Base-by-base conservation (phyloP, 1,140 invertebrate species). In the Tigriopus japonicus region DNA sequence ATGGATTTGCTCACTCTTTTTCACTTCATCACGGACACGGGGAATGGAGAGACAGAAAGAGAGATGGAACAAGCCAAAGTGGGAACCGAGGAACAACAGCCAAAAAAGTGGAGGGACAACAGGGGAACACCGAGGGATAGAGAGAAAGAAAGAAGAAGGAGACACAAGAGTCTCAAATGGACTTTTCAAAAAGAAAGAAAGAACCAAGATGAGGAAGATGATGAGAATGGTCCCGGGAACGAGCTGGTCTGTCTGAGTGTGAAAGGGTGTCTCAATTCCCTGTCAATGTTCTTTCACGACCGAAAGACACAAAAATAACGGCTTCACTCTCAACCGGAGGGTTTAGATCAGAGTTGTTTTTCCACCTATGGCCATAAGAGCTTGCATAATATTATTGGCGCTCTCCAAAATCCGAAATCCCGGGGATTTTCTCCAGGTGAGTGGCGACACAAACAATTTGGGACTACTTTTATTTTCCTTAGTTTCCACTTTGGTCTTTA, bases 131-230 rank as follows among this genome's bases (percentile, higher is more conserved):
- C 12, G 19, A 35, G 59, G 24, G 28, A 23, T 10, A 52, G 51
- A 43, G 23, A 45, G 60, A 24, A 65, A 53, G 14, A 53, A 24
- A 42, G 43, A 54, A 49, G 23, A 19, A 35, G 56, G 49, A 24
- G 55, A 62, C 63, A 43, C 63, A 52, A 62, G 61, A 62, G 61
- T 61, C 60, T 21, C 54, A 41, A 15, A 42, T 21, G n/a, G 52
- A 43, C n/a, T 45, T 28, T 56, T 64, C 58, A 35, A 55, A 24
- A 64, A 55, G 63, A 55, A 43, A 23, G 42, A 15, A 54, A 42
- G 40, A 49, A 40, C 21, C 24, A 45, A 53, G 62, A 56, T 17
- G 55, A 64, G 56, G 28, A 43, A 51, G 21, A 42, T 19, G 51
- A 43, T 49, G 45, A 24, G 35, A 45, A 62, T 17, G 42, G 41